Evolutionary conservation across 1,140 invertebrate species (phyloP), one percentile per base, ranked within the genome.

Genomic region (Gerris buenoi): DNA sequence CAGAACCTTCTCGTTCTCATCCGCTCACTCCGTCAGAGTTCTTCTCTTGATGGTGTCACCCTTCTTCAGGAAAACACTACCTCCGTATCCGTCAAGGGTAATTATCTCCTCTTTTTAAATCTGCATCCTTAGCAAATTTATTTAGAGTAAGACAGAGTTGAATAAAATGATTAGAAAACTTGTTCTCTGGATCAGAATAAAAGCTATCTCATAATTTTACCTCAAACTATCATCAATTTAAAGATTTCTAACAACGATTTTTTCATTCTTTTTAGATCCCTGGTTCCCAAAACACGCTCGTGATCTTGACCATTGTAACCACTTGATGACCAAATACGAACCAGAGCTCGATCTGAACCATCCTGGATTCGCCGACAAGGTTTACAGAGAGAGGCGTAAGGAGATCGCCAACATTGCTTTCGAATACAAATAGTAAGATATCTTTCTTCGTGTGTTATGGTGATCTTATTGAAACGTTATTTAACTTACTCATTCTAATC

Each of bases 271-370:
- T 64, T 2, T 68, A 81, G 80, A 89, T 46, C 89, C 91, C 0
- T 99, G 97, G 97, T 97, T 97, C 82, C 97, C 97, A 1, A 84
- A 86, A 69, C 95, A 98, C 76, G 94, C 98, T 23, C 90, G 90
- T 25, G 97, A 99, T 67, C 82, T 99, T 72, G 97, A 99, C 77
- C 88, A 90, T 75, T 99, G 96, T 82, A 97, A 95, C 75, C 96
- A 98, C 76, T 79, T 98, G 65, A 92, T 98, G 87, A 97, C 95
- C 71, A 99, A 98, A 77, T 99, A 93, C 77, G 96, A 98, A 76
- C 96, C 97, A 0, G 97, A 98, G 74, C 81, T 98, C 64, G 96
- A 99, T 82, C 98, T 94, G 95, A 97, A 95, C 78, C 97, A 99
- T 79, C 97, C 97, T 27, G 97, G 97, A 33, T 99, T 99, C 77